Evolutionary conservation across 1,140 invertebrate genomes (phyloP), one percentile per base, ranked within the genome.

Genomic region (Drosophila ohnishii): DNA sequence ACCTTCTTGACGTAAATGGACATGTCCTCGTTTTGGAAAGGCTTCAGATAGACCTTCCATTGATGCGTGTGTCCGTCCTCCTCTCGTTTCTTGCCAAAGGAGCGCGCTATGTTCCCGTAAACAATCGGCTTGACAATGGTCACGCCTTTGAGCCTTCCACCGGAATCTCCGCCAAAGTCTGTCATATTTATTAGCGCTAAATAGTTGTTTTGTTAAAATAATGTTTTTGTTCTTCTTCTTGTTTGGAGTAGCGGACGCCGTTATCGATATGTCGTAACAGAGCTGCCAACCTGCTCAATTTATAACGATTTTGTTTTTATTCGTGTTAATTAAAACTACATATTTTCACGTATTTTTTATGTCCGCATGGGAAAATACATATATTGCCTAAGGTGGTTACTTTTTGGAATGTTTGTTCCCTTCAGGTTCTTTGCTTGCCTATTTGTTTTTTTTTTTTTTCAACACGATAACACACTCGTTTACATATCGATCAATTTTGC

Each of bases 1-100:
- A 99, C 95, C 93, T 99, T 99, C 92, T 99, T 99, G 0, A 99
- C 95, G 92, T 98, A 99, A 2, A 94, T 94, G 0, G 97, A 97
- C 96, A 99, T 97, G 80, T 99, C 98, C 92, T 97, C 97, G 84
- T 97, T 55, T n/a, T 97, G 13, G 94, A 94, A 99, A 0, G 99
- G 97, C 91, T 99, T 99, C 0, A 99, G 94, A 92, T 99, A 99
- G 3, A 99, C 97, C 16, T 97, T 99, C 99, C 99, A 99, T 82
- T 99, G 95, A 94, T 99, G 99, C 1, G 99, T 99, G 87, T 99
- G 99, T 1, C 98, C 98, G 94, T 99, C 98, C 92, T 98, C 97
- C 90, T 99, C 98, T n/a, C 98, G 94, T 92, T 99, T 99, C 84
- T 98, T 97, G 1, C 98, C 98, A 93, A 99, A 99, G 91, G 98